These are phyloP conservation scores for Pollachius pollachius DNA, from an alignment of 2,113 vertebrate species.

Conservation along the genomic window DNA sequence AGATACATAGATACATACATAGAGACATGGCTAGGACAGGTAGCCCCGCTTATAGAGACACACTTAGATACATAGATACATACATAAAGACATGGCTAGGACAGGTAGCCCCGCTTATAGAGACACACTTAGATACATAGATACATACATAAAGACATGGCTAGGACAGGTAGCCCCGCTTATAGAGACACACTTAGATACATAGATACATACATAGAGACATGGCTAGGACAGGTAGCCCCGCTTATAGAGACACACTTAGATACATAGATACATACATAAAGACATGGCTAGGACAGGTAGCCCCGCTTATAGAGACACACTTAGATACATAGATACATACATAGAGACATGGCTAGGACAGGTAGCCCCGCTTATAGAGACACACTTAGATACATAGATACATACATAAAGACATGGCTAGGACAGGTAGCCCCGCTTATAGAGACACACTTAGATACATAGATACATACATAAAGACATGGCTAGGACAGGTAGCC, in stretches of 20 bases:
- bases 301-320: no score
- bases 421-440: no score
- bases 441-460: no score
- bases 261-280: neutral
- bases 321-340: neutral
- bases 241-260: no score
- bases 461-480: no score
- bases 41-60: slow-evolving; percentile 43
- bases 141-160: no score
- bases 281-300: neutral
- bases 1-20: slow-evolving; percentile 5
- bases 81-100: no score
- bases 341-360: neutral
- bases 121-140: neutral
- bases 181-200: slow-evolving; percentile 4
- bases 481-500: no score
- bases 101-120: no score
- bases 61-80: neutral
- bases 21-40: slow-evolving; percentile 36
- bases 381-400: slow-evolving; percentile 3
- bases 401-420: neutral
- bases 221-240: slow-evolving; percentile 60
- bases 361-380: neutral
- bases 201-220: slow-evolving; percentile 7
- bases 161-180: no score